Evolutionary conservation across 2,797 vertebrate species (phyloP), one percentile per base, ranked within the genome.

Genomic region (Hafferia zeledoni): DNA sequence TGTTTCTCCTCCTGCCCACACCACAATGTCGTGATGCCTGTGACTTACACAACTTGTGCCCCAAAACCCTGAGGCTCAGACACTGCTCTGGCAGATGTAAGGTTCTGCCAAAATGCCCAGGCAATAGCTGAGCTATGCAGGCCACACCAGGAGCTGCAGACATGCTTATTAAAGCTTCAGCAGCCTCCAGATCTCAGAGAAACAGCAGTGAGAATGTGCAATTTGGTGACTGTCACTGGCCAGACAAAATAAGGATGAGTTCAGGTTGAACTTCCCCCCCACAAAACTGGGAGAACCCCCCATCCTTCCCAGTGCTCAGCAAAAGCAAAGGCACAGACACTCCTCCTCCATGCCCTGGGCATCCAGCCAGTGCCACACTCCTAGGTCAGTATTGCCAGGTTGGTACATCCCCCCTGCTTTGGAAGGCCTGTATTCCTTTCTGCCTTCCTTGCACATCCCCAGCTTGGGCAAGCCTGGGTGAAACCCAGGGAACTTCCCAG

Each of bases 21-120:
- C 23, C 44, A 71, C 75, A 63, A 52, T 64, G 67, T 67, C 30
- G 63, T 1, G 27, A 88, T 1, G 0, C 53, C 50, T 22, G 52
- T 10, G 56, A 37, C 37, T 87, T 70, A 41, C 1, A 50, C 64
- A 85, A 85, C 41, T 28, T 2, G 4, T 0, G 17, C 33, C 68
- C 72, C 39, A 23, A 68, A 35, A 31, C 23, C 2, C 71, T 6
- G 25, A 47, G 39, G 16, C 63, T 64, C 83, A 61, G 41, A n/a
- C 56, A 10, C 56, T 24, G 8, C 3, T 64, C 68, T 25, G 61
- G 57, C 46, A 94, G 69, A 93, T 71, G 69, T 91, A 94, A 92
- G 81, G 81, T 89, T 94, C 74, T 82, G 75, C 49, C 37, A 35
- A 67, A 79, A 68, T 78, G 56, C 68, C 33, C 72, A 83, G 85